Percentiles rank a stretch among this genome's conserved stretches.
Evolutionary conservation across 2,797 vertebrate genomes (phyloP).

Genomic region (Bryconaethiops microstoma): DNA sequence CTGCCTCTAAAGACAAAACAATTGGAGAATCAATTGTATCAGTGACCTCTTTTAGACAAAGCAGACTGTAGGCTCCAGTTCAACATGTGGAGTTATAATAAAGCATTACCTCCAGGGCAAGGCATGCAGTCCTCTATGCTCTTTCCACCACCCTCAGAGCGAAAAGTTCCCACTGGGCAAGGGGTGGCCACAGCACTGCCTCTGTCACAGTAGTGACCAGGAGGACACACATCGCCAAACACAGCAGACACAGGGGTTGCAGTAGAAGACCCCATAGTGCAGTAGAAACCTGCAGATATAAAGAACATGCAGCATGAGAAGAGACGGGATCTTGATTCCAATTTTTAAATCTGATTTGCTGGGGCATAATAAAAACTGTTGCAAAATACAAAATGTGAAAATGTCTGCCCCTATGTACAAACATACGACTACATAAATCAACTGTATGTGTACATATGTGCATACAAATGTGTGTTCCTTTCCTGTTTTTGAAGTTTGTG

Average conservation of each 20-base stretch:
- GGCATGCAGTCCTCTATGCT: slow-evolving; percentile 76
- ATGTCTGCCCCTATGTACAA: too few species aligned
- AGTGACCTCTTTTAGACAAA: slow-evolving; percentile 9
- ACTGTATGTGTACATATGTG: too few species aligned
- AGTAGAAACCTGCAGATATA: slow-evolving; percentile 72
- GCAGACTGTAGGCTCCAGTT: background rate
- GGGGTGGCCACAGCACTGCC: slow-evolving; percentile 77
- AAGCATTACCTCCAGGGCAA: slow-evolving; percentile 77
- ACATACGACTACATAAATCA: too few species aligned
- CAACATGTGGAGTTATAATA: slow-evolving; percentile 11
- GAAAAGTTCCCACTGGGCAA: slow-evolving; percentile 79
- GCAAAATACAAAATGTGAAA: too few species aligned
- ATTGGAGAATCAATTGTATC: slow-evolving; percentile 9
- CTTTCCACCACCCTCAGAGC: slow-evolving; percentile 73
- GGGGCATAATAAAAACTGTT: too few species aligned
- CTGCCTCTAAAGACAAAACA: background rate
- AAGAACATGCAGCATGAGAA: background rate
- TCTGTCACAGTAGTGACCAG: slow-evolving; percentile 81
- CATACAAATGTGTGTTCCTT: too few species aligned
- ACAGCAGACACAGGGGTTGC: slow-evolving; percentile 66
- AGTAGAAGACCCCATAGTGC: slow-evolving; percentile 74
- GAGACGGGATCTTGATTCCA: too few species aligned
- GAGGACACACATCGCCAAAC: slow-evolving; percentile 79
- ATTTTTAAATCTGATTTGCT: too few species aligned
- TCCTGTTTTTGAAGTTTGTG: too few species aligned